Evolutionary conservation across 2,113 vertebrate genomes (phyloP), one percentile per base, ranked within the genome.

Genomic region (Meriones unguiculatus): DNA sequence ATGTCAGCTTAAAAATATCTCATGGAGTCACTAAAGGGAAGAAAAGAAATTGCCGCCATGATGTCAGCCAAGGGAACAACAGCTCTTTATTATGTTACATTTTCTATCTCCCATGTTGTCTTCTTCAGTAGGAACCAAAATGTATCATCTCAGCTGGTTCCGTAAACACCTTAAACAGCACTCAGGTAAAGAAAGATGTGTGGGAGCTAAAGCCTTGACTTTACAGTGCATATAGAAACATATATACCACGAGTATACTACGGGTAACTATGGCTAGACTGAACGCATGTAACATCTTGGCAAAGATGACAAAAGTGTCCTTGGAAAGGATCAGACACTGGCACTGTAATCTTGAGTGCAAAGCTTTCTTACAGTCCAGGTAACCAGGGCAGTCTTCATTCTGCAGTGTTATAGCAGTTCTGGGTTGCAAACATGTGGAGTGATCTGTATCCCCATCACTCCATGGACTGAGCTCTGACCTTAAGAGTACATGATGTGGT

Each of bases 111-210:
- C 97, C 94, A 77, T 88, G 95, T 84, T 97, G 96, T 88, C 80
- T 78, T 94, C 85, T 98, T 93, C 85, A 87, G 85, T 94, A 73
- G 97, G 96, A 98, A 93, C 98, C 95, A 98, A 96, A 98, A 94
- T 98, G 93, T 97, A 97, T 98, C 93, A 98, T 93, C 87, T 93
- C 90, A 95, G 73, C 73, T 94, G 84, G 77, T 59, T 98, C 94
- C 97, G 98, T 96, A 97, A 97, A 98, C 86, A 98, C 92, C 97
- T 98, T 96, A 97, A 97, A 98, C 89, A 98, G 94, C 97, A 97
- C 82, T 69, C 50, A 95, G 96, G 77, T 78, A 95, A 62, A 89
- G n/a, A 88, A 94, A 96, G 70, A 91, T 92, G 93, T 90, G 75
- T 93, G 30, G 65, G 64, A 94, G 62, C 22, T 76, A 13, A 50